These are phyloP conservation scores for Microtus richardsoni DNA, from an alignment of 2,113 vertebrate species.

Conservation along the genomic window DNA sequence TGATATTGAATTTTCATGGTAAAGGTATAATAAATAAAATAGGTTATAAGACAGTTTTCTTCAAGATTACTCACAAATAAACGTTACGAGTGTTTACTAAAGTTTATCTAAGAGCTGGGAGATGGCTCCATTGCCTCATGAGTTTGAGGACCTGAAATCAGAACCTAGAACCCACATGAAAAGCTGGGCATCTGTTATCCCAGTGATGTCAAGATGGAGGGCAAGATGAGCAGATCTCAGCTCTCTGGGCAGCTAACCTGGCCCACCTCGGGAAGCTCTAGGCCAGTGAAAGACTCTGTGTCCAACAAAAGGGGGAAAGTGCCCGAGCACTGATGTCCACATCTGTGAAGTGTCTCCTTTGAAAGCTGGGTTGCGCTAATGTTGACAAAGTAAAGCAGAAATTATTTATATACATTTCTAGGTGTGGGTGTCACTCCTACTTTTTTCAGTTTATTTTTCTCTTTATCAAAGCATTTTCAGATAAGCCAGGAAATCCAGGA, in stretches of 20 bases:
- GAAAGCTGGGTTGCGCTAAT: not conserved
- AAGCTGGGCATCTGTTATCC: not conserved
- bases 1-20: not conserved
- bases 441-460: conserved; percentile 6
- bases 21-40: not conserved
- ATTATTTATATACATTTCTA: not conserved
- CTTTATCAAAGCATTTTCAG: not conserved
- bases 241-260: not conserved
- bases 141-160: not conserved
- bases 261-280: not conserved
- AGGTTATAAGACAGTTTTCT: not conserved
- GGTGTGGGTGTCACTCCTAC: not conserved
- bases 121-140: not conserved
- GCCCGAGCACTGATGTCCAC: no score
- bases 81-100: not conserved
- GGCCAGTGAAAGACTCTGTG: not conserved
- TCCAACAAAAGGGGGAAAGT: not conserved
- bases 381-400: conserved; percentile 26
- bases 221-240: not conserved
- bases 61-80: not conserved
- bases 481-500: not conserved
- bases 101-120: not conserved
- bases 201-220: not conserved
- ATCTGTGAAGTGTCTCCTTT: not conserved
- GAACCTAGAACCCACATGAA: not conserved